Evolutionary conservation across 2,888 invertebrate genomes (phyloP), one percentile per base, ranked within the genome.

Genomic region (Candidula unifasciata): DNA sequence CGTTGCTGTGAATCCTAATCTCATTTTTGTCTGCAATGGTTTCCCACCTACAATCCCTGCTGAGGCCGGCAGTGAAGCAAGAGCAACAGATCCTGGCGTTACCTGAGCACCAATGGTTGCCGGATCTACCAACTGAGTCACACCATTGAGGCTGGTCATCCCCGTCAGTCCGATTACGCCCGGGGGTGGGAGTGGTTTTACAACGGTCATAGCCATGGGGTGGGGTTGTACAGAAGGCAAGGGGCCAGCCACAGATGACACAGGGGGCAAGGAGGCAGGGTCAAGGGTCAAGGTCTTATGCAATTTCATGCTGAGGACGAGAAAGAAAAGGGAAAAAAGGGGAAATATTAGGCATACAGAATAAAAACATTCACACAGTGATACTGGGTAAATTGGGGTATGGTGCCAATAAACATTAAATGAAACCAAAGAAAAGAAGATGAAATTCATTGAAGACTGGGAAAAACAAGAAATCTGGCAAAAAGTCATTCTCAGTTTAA

Each of bases 211-310:
- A 57, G 85, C 79, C 73, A 82, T 54, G 68, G 73, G 85, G 76
- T 82, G 79, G 52, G 85, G 79, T 90, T 92, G 90, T 64, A 82
- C 27, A n/a, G 71, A 73, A 69, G 85, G 82, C 37, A 79, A 35
- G 37, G 82, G 64, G 35, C 79, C 82, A 73, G 77, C 79, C 66
- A 79, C 54, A 76, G 90, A 90, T 88, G 91, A 90, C 87, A 89
- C 89, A 88, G 90, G 89, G 90, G 90, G 89, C 89, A 89, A 89
- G 88, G 91, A 90, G 82, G 91, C 88, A 84, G 92, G 91, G 90
- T 92, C 92, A 90, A 92, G 92, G 91, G 92, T 92, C 92, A 92
- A 89, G 89, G 90, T 92, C 91, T 92, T 92, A 92, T 92, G 92
- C 91, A 92, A 91, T 91, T 92, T 92, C 92, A 92, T 92, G 92